Conservation (phyloP, 2,797 vertebrate species). For the Pseudomugil gertrudae region DNA sequence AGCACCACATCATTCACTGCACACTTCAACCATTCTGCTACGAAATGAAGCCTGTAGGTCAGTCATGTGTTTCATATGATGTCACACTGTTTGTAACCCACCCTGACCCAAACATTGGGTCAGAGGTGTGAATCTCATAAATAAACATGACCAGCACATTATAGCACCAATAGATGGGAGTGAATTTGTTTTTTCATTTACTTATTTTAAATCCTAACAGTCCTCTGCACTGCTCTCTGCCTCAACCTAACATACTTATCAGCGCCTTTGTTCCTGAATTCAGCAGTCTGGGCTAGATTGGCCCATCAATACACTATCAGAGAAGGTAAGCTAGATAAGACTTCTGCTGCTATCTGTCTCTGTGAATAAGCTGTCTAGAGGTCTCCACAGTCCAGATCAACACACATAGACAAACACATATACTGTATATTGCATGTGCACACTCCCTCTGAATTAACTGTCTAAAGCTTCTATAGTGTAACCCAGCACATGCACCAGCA, state of each 20-base stretch:
- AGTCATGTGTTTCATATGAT: constrained; percentile 31
- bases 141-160: constrained; percentile 40
- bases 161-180: constrained; percentile 31
- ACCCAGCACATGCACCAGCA: constrained; percentile 52
- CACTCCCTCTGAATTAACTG: constrained; percentile 48
- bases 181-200: constrained; percentile 30
- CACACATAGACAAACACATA: constrained; percentile 47
- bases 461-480: constrained; percentile 44
- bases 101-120: constrained; percentile 24
- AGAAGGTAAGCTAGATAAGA: constrained; percentile 72
- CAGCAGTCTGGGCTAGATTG: constrained; percentile 72
- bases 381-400: constrained; percentile 63
- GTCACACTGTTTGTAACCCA: constrained; percentile 25
- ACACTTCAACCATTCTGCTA: constrained; percentile 4
- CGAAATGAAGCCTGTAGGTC: not conserved
- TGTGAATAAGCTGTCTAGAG: constrained; percentile 77
- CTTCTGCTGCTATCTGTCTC: constrained; percentile 74
- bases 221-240: constrained; percentile 44
- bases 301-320: constrained; percentile 79
- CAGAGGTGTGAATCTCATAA: constrained; percentile 28
- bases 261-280: constrained; percentile 76
- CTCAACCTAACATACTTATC: constrained; percentile 64
- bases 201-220: constrained; percentile 51
- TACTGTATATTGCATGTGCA: constrained; percentile 16
- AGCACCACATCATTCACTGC: not conserved